phyloP scores from a whole-genome alignment of 2,888 invertebrate species.

The Arge pagana region DNA sequence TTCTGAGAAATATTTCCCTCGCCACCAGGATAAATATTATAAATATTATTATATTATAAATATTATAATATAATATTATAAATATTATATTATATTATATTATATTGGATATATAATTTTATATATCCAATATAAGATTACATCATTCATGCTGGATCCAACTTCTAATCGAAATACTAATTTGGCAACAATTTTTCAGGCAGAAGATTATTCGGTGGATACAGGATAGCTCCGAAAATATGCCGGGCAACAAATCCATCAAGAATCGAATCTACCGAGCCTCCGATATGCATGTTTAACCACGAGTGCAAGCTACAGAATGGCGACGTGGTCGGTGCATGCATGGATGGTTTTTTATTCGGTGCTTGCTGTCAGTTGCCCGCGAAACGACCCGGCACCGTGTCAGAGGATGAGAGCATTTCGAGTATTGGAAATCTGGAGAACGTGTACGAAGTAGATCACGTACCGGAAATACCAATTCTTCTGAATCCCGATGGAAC shows the following conservation, averaged over 20 bases:
- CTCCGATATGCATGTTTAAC: slow-evolving; percentile 91
- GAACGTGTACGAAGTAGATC: slow-evolving; percentile 49
- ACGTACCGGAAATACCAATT: slow-evolving; percentile 53
- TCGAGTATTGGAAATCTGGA: slow-evolving; percentile 33
- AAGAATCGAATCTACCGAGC: slow-evolving; percentile 66
- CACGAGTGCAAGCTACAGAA: slow-evolving; percentile 81
- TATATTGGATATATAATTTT: no score
- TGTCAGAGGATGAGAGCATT: slow-evolving; percentile 47
- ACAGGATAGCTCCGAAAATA: slow-evolving; percentile 80
- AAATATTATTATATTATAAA: no score
- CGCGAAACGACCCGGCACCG: slow-evolving; percentile 58
- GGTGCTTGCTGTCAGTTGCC: slow-evolving; percentile 87
- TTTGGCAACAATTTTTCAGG: slow-evolving; percentile 43
- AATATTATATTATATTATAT: no score
- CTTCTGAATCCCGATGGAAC: slow-evolving; percentile 51
- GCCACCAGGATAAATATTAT: no score
- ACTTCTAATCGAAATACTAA: no score
- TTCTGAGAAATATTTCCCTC: no score
- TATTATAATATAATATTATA: no score
- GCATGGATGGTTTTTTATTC: slow-evolving; percentile 91
- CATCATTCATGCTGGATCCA: no score
- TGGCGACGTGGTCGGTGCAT: slow-evolving; percentile 85
- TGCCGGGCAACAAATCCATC: slow-evolving; percentile 74
- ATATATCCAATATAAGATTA: no score
- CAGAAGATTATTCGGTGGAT: slow-evolving; percentile 81